A percentile compares a stretch with the other conserved stretches of the same genome.
Evolutionary conservation across 2,888 invertebrate species (phyloP).

Genomic region (Lamellibrachia satsuma): DNA sequence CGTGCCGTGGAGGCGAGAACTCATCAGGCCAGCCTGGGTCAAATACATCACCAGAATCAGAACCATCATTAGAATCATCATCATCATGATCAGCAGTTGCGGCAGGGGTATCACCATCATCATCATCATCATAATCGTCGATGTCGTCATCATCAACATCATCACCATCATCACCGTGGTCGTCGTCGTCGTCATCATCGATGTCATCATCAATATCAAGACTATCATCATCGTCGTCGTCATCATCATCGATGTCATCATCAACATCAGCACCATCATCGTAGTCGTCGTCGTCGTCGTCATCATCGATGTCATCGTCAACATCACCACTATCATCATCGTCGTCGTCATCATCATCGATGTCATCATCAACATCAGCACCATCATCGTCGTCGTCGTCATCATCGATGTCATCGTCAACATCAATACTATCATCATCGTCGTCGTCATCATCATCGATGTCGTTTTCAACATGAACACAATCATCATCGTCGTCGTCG

Average conservation of each 20-base stretch:
- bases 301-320: background rate
- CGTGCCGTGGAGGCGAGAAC: slow-evolving; percentile 42
- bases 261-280: background rate
- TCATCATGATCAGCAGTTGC: too few relatives aligned
- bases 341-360: too few relatives aligned
- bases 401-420: too few relatives aligned
- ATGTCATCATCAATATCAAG: background rate
- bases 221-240: background rate
- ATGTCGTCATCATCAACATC: background rate
- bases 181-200: background rate
- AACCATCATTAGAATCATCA: too few relatives aligned
- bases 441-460: too few relatives aligned
- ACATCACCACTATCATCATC: background rate
- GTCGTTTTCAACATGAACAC: too few relatives aligned
- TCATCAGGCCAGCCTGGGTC: slow-evolving; percentile 44
- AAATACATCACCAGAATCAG: too few relatives aligned
- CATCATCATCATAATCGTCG: background rate
- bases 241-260: background rate
- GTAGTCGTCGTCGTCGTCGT: background rate
- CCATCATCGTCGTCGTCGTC: too few relatives aligned
- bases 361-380: too few relatives aligned
- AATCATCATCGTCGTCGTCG: too few relatives aligned
- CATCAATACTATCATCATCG: too few relatives aligned
- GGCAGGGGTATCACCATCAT: background rate
- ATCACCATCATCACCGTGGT: background rate